Conservation (phyloP, 2,113 vertebrate species). For the Ammodytes dubius region DNA sequence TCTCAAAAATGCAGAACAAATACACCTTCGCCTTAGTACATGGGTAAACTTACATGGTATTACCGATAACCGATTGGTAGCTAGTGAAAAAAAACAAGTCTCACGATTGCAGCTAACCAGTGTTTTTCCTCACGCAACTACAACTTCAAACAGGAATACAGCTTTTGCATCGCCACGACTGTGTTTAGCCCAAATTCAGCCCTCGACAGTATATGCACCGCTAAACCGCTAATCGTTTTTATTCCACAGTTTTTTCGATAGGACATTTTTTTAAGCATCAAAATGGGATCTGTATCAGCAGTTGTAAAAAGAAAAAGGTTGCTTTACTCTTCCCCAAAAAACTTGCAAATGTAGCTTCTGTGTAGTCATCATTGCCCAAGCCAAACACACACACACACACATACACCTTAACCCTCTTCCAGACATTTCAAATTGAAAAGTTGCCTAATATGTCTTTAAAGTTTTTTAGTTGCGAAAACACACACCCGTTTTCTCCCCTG, state of each 20-base stretch:
- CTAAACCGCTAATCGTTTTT: too few species aligned
- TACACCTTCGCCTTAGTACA: background rate
- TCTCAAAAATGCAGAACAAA: background rate
- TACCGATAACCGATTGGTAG: background rate
- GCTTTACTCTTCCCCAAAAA: background rate
- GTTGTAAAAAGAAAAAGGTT: background rate
- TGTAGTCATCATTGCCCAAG: background rate
- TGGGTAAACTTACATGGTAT: background rate
- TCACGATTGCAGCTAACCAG: background rate
- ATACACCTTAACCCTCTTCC: background rate
- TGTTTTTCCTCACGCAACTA: background rate
- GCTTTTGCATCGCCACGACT: background rate
- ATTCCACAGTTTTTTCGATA: constrained; percentile 27
- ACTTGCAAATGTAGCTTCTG: background rate
- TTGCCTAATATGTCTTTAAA: background rate
- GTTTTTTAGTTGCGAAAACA: background rate
- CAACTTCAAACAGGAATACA: background rate
- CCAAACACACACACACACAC: background rate
- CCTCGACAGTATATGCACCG: constrained; percentile 14
- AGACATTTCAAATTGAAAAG: background rate
- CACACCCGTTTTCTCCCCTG: background rate
- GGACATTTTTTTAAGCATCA: background rate
- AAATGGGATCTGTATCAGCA: too few species aligned
- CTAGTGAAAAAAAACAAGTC: constrained; percentile 9
- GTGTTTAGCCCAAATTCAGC: background rate